Percentiles rank a stretch among this genome's conserved stretches.
phyloP scores from a whole-genome alignment of 1,140 invertebrate species.

The Paralvinella palmiformis region DNA sequence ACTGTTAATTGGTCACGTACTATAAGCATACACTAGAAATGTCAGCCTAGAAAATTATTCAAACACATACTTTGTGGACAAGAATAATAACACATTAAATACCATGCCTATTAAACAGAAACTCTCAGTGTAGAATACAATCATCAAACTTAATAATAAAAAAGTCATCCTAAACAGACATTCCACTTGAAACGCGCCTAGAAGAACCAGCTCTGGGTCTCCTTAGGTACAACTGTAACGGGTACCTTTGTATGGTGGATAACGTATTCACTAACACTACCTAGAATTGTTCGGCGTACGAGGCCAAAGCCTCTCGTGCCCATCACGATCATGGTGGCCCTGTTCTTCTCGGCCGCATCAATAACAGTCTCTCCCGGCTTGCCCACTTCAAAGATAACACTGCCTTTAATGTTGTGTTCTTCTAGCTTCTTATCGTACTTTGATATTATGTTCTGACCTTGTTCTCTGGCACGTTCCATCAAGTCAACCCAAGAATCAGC shows the following conservation, averaged over 20 bases:
- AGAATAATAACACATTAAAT: no score
- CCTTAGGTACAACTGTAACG: slow-evolving; percentile 17
- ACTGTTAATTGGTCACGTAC: no score
- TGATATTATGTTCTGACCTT: background rate
- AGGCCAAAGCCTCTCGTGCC: slow-evolving; percentile 15
- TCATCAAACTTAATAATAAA: no score
- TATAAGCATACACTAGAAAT: no score
- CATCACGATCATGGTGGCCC: slow-evolving; percentile 12
- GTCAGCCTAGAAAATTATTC: no score
- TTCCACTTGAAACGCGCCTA: no score
- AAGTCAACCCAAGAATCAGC: slow-evolving; percentile 3
- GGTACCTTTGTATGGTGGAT: slow-evolving; percentile 19
- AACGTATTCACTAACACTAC: slow-evolving; percentile 21
- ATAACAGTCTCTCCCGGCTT: slow-evolving; percentile 12
- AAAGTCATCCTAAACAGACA: no score
- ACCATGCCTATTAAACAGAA: no score
- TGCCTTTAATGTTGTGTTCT: slow-evolving; percentile 8
- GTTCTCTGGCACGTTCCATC: background rate
- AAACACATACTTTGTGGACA: no score
- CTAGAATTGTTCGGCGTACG: slow-evolving; percentile 18
- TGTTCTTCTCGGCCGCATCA: background rate
- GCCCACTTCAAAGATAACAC: slow-evolving; percentile 9
- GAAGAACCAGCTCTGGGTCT: slow-evolving; percentile 16
- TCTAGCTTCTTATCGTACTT: slow-evolving; percentile 7
- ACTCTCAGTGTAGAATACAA: no score